Evolutionary conservation across 1,140 invertebrate genomes (phyloP).

Genomic region (Eriosoma lanigerum): DNA sequence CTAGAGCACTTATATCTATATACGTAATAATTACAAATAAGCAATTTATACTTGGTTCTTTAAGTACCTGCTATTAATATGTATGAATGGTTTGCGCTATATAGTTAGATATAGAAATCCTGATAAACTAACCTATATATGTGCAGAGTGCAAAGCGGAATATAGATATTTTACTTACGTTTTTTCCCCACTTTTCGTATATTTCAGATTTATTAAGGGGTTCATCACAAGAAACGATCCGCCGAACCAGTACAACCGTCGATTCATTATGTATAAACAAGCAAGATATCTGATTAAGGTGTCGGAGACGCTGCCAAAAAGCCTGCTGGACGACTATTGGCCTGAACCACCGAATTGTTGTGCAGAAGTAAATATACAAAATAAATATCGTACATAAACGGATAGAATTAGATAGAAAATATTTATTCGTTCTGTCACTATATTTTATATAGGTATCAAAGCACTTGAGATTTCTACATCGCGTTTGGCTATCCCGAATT

Average conservation of each 20-base stretch:
- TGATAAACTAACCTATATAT: too few species aligned
- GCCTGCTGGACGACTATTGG: background rate
- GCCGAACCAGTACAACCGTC: background rate
- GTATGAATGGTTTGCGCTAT: too few species aligned
- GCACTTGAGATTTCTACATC: background rate
- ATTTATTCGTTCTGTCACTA: background rate
- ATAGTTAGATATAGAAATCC: too few species aligned
- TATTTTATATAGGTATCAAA: background rate
- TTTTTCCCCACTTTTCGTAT: too few species aligned
- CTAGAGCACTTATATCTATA: too few species aligned
- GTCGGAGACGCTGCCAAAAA: background rate
- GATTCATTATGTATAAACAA: background rate
- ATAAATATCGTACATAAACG: too few species aligned
- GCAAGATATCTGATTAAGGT: background rate
- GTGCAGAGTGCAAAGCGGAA: too few species aligned
- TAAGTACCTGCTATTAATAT: too few species aligned
- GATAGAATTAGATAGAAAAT: too few species aligned
- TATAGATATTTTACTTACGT: too few species aligned
- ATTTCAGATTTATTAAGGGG: constrained; percentile 17
- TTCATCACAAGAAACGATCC: constrained; percentile 31
- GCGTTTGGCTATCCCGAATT: background rate
- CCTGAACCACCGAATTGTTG: background rate
- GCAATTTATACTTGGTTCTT: too few species aligned
- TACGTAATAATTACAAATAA: too few species aligned
- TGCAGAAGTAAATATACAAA: constrained; percentile 12